These are phyloP conservation scores for Borostomias antarcticus DNA, from an alignment of 2,797 vertebrate species.

Conservation along the genomic window DNA sequence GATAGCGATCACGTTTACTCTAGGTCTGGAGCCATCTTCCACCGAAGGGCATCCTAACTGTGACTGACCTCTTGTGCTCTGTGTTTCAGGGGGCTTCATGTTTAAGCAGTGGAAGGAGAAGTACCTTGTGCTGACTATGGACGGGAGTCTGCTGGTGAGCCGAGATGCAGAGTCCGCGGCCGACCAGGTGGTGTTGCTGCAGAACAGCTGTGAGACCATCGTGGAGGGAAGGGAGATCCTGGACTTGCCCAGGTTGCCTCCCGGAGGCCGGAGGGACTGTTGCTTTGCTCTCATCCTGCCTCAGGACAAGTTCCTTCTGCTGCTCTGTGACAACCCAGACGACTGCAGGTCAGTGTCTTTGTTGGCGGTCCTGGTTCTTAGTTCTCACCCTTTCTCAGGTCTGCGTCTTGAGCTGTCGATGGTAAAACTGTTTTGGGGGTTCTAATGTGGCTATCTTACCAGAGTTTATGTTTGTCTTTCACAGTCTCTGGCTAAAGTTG, in stretches of 20 bases:
- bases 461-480: constrained; percentile 27
- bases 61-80: not conserved
- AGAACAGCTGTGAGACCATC: constrained; percentile 71
- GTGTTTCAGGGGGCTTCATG: constrained; percentile 79
- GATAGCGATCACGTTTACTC: not conserved
- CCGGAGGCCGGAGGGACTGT: constrained; percentile 78
- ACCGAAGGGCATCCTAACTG: too few species aligned
- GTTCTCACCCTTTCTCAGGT: not conserved
- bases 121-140: constrained; percentile 76
- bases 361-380: too few species aligned
- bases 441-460: not conserved
- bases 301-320: constrained; percentile 78
- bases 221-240: constrained; percentile 79
- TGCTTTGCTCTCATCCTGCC: constrained; percentile 81
- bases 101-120: constrained; percentile 89
- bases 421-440: not conserved
- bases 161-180: constrained; percentile 76
- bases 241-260: constrained; percentile 77
- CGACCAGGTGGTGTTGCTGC: constrained; percentile 76
- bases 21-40: not conserved
- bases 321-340: constrained; percentile 75
- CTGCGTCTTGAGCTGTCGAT: not conserved
- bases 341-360: constrained; percentile 75
- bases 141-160: constrained; percentile 80
- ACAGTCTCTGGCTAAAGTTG: constrained; percentile 81